A percentile compares a stretch with the other conserved stretches of the same genome.
These are phyloP conservation scores for Oscheius sp. DNA, from an alignment of 2,888 invertebrate species.

Conservation along the genomic window DNA sequence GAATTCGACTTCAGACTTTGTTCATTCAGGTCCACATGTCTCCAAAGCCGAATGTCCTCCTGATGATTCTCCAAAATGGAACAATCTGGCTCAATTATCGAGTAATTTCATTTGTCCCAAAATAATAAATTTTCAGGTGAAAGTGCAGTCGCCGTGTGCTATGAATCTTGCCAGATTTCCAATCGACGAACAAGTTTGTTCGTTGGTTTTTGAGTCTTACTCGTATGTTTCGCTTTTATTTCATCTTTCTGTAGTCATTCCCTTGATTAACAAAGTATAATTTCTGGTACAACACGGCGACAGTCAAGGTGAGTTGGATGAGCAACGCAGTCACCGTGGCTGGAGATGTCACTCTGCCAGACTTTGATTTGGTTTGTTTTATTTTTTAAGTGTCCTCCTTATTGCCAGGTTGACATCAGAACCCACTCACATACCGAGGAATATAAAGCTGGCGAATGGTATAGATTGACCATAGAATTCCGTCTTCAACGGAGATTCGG, in stretches of 20 bases:
- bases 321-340: conserved; percentile 57
- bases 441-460: conserved; percentile 67
- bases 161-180: conserved; percentile 64
- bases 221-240: too few species aligned
- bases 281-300: conserved; percentile 68
- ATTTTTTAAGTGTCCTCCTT: not conserved
- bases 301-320: conserved; percentile 65
- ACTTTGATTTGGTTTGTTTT: conserved; percentile 51
- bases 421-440: conserved; percentile 58
- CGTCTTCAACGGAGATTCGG: conserved; percentile 62
- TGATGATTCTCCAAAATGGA: conserved; percentile 66
- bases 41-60: conserved; percentile 65
- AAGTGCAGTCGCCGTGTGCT: conserved; percentile 64
- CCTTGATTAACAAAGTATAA: too few species aligned
- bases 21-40: conserved; percentile 58
- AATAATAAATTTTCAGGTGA: too few species aligned
- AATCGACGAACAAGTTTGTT: conserved; percentile 56
- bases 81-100: conserved; percentile 68
- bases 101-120: too few species aligned
- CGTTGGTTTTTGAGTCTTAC: conserved; percentile 55
- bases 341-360: conserved; percentile 56
- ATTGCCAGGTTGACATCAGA: conserved; percentile 18
- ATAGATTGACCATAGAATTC: conserved; percentile 62
- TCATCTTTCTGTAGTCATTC: too few species aligned
- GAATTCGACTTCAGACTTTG: not conserved